Evolutionary conservation across 2,113 vertebrate genomes (phyloP), one percentile per base, ranked within the genome.

Genomic region (Nymphicus hollandicus): DNA sequence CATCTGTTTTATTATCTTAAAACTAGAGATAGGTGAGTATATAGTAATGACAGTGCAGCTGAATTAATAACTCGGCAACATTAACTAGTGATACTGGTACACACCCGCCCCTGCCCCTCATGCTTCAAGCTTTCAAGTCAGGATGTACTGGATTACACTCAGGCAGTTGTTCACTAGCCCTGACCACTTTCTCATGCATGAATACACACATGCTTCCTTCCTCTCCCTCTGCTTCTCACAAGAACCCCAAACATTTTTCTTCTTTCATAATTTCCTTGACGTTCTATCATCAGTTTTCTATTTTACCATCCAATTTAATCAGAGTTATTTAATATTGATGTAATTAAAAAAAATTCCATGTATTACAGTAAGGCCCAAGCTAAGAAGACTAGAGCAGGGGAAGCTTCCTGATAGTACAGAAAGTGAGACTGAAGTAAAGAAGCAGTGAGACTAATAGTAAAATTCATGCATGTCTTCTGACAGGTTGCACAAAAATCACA

Each of bases 21-120:
- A 65, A 52, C 17, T 84, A 70, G 68, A 60, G 14, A 31, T 27
- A 55, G 43, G 53, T 63, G 13, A 81, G 46, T 68, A 35, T 72
- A 46, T 56, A 50, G 29, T 63, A 63, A 47, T 68, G 46, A 85
- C 41, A 77, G 13, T 25, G 17, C 22, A 63, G 56, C 64, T 43
- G 58, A 72, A 93, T 77, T 78, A 63, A 52, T 49, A 90, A 18
- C 47, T 68, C 13, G 58, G 47, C n/a, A 52, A 43, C 17, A 43
- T 58, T 71, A 84, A 43, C 41, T 81, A 72, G 63, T 61, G 37
- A 33, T 68, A 23, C 37, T 28, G 8, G 52, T 56, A 35, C 25
- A 28, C 6, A 4, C 10, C 4, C 1, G 7, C 4, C 22, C 18
- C 44, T 1, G 5, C 7, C 9, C 5, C 28, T 63, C 70, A 52